phyloP scores from a whole-genome alignment of 2,797 vertebrate species.

The Polyboroides typus region DNA sequence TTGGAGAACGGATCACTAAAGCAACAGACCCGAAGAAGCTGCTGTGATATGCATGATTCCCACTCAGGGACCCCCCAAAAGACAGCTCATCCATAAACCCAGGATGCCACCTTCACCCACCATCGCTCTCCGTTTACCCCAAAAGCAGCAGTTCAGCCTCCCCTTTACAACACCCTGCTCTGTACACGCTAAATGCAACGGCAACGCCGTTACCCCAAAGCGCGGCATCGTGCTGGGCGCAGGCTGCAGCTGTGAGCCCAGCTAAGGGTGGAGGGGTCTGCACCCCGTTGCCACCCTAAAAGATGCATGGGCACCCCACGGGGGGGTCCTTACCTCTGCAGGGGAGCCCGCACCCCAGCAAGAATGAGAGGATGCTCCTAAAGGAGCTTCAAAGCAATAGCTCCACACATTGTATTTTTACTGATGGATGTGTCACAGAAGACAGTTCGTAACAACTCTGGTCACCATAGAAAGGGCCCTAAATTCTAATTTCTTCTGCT shows the following conservation, averaged over 20 bases:
- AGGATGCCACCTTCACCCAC: not conserved
- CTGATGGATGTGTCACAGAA: not conserved
- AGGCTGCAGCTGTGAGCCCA: not conserved
- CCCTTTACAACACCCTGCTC: not conserved
- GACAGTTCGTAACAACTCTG: not conserved
- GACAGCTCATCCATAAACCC: too few species aligned
- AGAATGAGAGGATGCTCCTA: not conserved
- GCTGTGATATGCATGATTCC: rapidly evolving
- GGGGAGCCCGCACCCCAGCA: not conserved
- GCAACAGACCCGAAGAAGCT: not conserved
- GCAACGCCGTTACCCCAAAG: rapidly evolving
- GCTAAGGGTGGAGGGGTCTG: not conserved
- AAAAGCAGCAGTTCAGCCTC: not conserved
- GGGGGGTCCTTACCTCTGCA: not conserved
- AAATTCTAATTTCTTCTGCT: not conserved
- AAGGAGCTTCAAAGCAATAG: not conserved
- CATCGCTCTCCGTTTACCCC: rapidly evolving
- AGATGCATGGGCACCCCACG: rapidly evolving
- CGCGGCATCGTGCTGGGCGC: rapidly evolving
- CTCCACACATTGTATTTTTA: not conserved
- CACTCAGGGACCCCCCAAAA: not conserved
- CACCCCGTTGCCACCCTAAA: not conserved
- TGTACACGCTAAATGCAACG: rapidly evolving
- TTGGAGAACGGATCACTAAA: not conserved
- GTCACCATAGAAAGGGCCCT: not conserved